Evolutionary conservation across 1,140 invertebrate species (phyloP).

Genomic region (Piezodorus guildinii): DNA sequence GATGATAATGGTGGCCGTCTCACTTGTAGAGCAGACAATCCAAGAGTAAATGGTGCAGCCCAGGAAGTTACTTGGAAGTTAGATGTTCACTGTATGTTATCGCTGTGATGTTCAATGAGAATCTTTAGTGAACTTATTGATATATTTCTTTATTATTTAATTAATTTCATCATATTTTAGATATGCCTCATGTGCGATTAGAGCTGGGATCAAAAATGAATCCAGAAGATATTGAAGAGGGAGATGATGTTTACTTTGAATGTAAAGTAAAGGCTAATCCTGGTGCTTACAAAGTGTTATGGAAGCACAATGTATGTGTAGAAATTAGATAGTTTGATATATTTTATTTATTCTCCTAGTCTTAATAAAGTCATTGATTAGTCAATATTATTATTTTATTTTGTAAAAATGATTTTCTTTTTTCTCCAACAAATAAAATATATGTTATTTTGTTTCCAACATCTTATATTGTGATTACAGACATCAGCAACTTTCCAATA

Average conservation of each 20-base stretch:
- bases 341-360: background rate
- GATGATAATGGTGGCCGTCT: conserved; percentile 64
- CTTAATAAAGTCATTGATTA: too few relatives aligned
- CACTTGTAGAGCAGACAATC: conserved; percentile 70
- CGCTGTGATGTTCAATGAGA: too few relatives aligned
- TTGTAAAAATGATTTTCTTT: too few relatives aligned
- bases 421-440: too few relatives aligned
- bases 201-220: conserved; percentile 71
- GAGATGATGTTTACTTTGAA: conserved; percentile 81
- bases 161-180: conserved; percentile 38
- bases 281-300: conserved; percentile 72
- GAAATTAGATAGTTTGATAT: background rate
- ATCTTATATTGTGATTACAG: too few relatives aligned
- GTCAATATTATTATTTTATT: too few relatives aligned
- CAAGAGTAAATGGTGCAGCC: conserved; percentile 52
- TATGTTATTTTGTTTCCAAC: too few relatives aligned
- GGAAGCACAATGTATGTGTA: conserved; percentile 81
- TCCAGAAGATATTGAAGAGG: conserved; percentile 77
- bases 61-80: conserved; percentile 66
- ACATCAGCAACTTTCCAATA: too few relatives aligned
- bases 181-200: conserved; percentile 59
- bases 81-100: conserved; percentile 75
- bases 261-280: conserved; percentile 79
- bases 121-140: too few relatives aligned
- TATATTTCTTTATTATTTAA: too few relatives aligned